Base-by-base conservation (phyloP, 1,140 invertebrate genomes). In the Drosophila baimaii region DNA sequence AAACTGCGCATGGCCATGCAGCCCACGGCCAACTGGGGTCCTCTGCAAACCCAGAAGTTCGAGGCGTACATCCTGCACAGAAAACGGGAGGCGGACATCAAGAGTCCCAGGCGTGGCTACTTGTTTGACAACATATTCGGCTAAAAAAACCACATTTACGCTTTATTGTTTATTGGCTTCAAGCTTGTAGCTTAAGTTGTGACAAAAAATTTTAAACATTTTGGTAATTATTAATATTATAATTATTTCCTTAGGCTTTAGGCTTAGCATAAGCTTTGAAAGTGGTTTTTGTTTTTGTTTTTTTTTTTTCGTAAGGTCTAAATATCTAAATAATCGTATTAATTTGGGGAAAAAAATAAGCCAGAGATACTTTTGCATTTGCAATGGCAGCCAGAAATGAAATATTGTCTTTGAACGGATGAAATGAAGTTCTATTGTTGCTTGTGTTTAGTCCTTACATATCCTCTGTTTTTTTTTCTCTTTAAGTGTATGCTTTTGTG, bases 61-160 rank as follows among this genome's bases (percentile, higher is more conserved):
- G 70, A 91, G 52, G 86, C 85, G 8, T 92, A 92, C 51, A 47
- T 70, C 0, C 21, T 76, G 44, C 70, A 89, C 7, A 63, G 81
- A 1, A 74, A 76, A 9, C 59, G 51, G 3, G 21, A 46, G n/a
- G 10, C 25, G 8, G 78, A 81, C 6, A n/a, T 47, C 1, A 64
- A 79, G 31, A 31, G n/a, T 3, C 47, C 35, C 27, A 47, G 74
- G 2, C 35, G 63, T 5, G 46, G 58, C 2, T 83, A 58, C 47
- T 66, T 88, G 13, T 77, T 81, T 7, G 85, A 88, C 39, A 88
- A 89, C 19, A 88, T 88, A n/a, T 88, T 88, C 41, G 84, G 84
- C 27, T 88, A 65, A 61, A 54, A 27, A 29, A 1, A 21, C 6
- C n/a, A 63, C 37, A 52, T 63, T 52, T 81, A 81, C 46, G 81